A percentile compares a stretch with the other conserved stretches of the same genome.
Conservation (phyloP, 1,140 invertebrate species). For the Chironomus tepperi region DNA sequence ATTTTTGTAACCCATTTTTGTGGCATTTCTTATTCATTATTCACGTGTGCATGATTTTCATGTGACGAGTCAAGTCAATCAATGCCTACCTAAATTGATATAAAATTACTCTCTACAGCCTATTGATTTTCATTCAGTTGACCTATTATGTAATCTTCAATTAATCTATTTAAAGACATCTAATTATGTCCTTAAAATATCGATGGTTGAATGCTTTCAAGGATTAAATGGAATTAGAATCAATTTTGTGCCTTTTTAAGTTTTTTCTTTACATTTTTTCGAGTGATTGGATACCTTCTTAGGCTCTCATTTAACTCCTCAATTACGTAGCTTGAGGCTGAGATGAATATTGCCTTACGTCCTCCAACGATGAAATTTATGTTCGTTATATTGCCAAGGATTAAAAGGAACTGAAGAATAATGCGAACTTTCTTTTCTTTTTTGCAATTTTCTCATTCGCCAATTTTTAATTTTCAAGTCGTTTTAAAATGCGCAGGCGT, state of each 20-base stretch:
- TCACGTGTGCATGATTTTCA: too few relatives aligned
- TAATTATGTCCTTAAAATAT: neutral
- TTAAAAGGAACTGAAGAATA: constrained; percentile 5
- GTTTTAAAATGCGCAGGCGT: neutral
- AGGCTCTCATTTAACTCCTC: constrained; percentile 1
- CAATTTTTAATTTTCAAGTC: neutral
- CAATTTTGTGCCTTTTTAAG: too few relatives aligned
- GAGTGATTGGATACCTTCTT: neutral
- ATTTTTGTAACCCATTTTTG: neutral
- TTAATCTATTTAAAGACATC: neutral
- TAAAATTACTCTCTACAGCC: too few relatives aligned
- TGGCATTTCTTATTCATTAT: neutral
- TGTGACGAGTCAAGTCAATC: too few relatives aligned
- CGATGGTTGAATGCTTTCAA: neutral
- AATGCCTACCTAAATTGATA: too few relatives aligned
- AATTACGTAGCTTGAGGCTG: neutral
- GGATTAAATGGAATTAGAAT: neutral
- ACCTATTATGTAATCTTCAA: neutral
- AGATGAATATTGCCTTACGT: too few relatives aligned
- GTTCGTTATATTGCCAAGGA: neutral
- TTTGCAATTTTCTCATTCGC: neutral
- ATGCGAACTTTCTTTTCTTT: neutral
- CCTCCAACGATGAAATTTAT: too few relatives aligned
- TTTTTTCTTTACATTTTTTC: too few relatives aligned
- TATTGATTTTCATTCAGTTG: neutral